Base-by-base conservation (phyloP, 2,113 vertebrate species). In the Macrotus californicus region DNA sequence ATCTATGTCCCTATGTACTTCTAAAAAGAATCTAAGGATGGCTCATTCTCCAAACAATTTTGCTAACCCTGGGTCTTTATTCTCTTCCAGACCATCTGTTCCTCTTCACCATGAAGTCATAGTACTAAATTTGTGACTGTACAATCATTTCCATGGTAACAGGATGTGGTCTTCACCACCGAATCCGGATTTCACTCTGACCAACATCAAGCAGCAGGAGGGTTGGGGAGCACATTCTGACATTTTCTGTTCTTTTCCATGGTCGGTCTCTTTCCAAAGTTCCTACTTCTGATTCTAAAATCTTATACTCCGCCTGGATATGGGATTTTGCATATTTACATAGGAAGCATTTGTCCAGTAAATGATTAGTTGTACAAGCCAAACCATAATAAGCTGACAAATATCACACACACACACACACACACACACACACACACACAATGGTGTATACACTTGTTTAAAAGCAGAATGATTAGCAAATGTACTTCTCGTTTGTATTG, bases 131-230 rank as follows among this genome's bases (percentile, higher is more conserved):
- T 94, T 96, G 73, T 94, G 96, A 97, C 85, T 92, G 93, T 76
- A 94, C 94, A 92, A 73, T 93, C 79, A 80, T 97, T 94, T 94
- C 97, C 97, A 97, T 95, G 91, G 96, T 87, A 97, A 97, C 96
- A 31, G 90, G 77, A 80, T 82, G 24, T 84, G 86, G 82, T 93
- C 94, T 87, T 97, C 90, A 94, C 36, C 80, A 54, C 70, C 8
- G 67, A 83, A 87, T 93, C 83, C 64, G 75, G 80, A 93, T 92
- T 97, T 92, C 43, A 77, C 36, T 77, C 66, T 93, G 94, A 88
- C 94, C 90, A 87, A 83, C 59, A 96, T 34, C 84, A 70, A 91
- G 70, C 22, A 52, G 52, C 43, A 80, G 52, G 31, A 79, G 24
- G 36, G 83, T 6, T 13, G 15, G 36, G 24, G 56, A 72, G 19